phyloP scores from a whole-genome alignment of 2,113 vertebrate species.

The Panthera uncia region DNA sequence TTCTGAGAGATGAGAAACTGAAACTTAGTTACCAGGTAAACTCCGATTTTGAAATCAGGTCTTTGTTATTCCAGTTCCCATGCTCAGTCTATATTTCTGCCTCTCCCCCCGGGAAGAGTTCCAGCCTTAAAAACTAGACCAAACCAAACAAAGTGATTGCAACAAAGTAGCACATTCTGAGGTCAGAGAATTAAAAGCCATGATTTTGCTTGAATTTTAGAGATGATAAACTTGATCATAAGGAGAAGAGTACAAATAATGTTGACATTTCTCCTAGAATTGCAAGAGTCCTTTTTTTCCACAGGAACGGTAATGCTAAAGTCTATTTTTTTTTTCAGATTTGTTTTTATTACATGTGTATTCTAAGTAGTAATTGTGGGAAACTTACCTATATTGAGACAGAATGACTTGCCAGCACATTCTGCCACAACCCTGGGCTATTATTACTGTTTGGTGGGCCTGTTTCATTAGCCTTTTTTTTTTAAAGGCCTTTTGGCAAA shows the following conservation, averaged over 20 bases:
- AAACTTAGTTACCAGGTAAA: slow-evolving; percentile 1
- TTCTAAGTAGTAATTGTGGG: slow-evolving; percentile 21
- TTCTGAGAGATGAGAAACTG: slow-evolving; percentile 14
- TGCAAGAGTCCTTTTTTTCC: background rate
- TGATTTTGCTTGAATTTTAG: background rate
- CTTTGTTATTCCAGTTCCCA: background rate
- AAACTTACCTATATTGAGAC: background rate
- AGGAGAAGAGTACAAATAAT: background rate
- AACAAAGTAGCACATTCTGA: background rate
- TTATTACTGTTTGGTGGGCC: background rate
- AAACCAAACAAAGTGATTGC: background rate
- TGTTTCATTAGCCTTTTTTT: background rate
- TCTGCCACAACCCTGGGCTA: background rate
- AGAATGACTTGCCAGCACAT: background rate
- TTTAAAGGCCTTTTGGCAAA: background rate
- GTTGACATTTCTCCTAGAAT: background rate
- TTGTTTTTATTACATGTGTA: background rate
- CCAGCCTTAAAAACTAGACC: background rate
- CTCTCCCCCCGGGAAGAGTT: background rate
- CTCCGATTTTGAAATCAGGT: slow-evolving; percentile 11
- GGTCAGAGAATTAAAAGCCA: background rate
- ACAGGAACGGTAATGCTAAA: background rate
- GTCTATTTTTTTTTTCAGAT: background rate
- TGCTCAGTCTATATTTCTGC: background rate
- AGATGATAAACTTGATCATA: background rate